Evolutionary conservation across 2,888 invertebrate species (phyloP), one percentile per base, ranked within the genome.

Genomic region (Thalpophila matura): DNA sequence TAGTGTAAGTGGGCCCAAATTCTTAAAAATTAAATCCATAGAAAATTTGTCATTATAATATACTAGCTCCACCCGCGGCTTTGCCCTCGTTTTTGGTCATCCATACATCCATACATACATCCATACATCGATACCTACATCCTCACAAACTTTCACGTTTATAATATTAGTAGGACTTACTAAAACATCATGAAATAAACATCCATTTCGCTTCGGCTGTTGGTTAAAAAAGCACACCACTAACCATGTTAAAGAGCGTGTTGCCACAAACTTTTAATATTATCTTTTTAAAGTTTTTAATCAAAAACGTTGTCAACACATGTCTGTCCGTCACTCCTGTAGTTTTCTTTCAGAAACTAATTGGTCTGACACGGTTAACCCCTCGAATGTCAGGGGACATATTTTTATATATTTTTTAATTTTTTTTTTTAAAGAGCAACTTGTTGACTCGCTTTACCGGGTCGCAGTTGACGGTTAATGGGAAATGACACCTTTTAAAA

Each of bases 331-430:
- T 86, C 89, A 83, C 85, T 86, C 81, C 84, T 85, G 84, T 84
- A 85, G 85, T 84, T 89, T 88, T 91, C 91, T 91, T 93, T 93
- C 90, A 91, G 86, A 76, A 86, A 92, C 94, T 94, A 94, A 94
- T 94, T 94, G 94, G 91, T 93, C 86, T 93, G 93, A 92, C 94
- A 89, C 84, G 82, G 84, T 78, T 84, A 86, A 88, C 88, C 91
- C 89, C 88, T 84, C 86, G 74, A 82, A 75, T 82, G 82, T 80
- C 76, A 77, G 80, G 73, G 80, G 79, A 77, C 78, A 82, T 76
- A n/a, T n/a, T n/a, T n/a, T n/a, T n/a, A 70, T 79, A 65, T 79
- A 84, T 90, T 90, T 91, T 90, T 86, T 82, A 86, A 86, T 86
- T 86, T 86, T 81, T 82, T 83, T 88, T 88, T 88, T 86, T 80